phyloP scores from a whole-genome alignment of 2,888 invertebrate genomes.

The Acanthosepion pharaonis region DNA sequence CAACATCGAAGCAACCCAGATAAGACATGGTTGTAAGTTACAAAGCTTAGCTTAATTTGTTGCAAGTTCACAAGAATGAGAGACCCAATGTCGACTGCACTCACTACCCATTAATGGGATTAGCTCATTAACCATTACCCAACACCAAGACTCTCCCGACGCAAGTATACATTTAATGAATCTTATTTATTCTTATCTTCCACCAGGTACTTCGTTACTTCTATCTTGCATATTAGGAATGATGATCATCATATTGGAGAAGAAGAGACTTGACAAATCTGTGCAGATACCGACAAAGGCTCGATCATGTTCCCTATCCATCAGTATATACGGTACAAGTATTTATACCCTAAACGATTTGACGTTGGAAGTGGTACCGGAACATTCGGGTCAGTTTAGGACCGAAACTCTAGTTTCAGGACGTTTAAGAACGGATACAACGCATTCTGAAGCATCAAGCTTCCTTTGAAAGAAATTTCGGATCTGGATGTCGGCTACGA shows the following conservation, averaged over 20 bases:
- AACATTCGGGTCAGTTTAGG: neutral
- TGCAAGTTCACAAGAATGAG: too few relatives aligned
- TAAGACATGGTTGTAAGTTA: too few relatives aligned
- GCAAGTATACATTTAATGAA: neutral
- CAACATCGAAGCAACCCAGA: too few relatives aligned
- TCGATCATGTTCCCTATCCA: neutral
- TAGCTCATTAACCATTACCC: too few relatives aligned
- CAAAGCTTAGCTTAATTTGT: too few relatives aligned
- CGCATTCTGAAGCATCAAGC: neutral
- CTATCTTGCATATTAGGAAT: neutral
- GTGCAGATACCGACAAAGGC: neutral
- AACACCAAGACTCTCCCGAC: too few relatives aligned
- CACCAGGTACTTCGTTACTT: neutral
- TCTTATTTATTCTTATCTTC: neutral
- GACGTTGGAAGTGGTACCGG: neutral
- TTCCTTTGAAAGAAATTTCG: neutral
- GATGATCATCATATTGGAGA: conserved; percentile 4
- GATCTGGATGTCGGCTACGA: too few relatives aligned
- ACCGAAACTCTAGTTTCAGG: neutral
- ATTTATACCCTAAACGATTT: neutral
- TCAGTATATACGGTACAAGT: neutral
- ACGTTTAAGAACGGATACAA: neutral
- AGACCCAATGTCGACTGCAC: too few relatives aligned
- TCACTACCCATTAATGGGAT: too few relatives aligned
- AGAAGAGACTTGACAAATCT: neutral